phyloP scores from a whole-genome alignment of 2,888 invertebrate species.

The Lasioglossum calceatum region DNA sequence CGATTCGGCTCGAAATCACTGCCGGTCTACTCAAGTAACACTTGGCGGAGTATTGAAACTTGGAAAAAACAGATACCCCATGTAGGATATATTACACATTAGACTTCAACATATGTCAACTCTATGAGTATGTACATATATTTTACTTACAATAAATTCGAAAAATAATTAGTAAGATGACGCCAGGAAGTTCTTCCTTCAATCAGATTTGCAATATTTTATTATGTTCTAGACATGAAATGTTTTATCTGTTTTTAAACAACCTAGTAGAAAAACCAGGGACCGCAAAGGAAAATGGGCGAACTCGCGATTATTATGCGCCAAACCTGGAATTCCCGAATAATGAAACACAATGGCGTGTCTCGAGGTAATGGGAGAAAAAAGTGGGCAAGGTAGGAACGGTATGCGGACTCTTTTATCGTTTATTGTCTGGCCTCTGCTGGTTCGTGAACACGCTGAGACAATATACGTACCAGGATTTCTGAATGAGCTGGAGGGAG shows the following conservation, averaged over 20 bases:
- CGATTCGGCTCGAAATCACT: slow-evolving; percentile 1
- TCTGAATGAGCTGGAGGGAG: not conserved
- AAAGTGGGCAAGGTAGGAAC: slow-evolving; percentile 17
- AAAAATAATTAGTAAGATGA: not conserved
- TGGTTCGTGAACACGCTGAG: slow-evolving; percentile 21
- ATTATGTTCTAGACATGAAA: not conserved
- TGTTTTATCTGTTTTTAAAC: not conserved
- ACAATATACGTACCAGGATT: slow-evolving; percentile 4
- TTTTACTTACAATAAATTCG: not conserved
- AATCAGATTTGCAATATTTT: not conserved
- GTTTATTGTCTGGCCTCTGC: slow-evolving; percentile 21
- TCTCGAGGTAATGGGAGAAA: slow-evolving; percentile 15
- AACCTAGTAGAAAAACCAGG: not conserved
- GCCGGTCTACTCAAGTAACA: slow-evolving; percentile 10
- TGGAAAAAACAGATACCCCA: not conserved
- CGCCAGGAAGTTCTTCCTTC: not conserved
- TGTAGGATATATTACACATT: not conserved
- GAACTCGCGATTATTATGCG: slow-evolving; percentile 50
- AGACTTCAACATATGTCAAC: not conserved
- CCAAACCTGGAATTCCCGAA: slow-evolving; percentile 57
- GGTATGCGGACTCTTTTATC: slow-evolving; percentile 30
- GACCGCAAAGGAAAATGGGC: slow-evolving; percentile 40
- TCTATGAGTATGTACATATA: not conserved
- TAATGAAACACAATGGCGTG: slow-evolving; percentile 51
- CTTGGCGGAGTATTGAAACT: not conserved